Conservation (phyloP, 2,113 vertebrate species). For the Platichthys stellatus region DNA sequence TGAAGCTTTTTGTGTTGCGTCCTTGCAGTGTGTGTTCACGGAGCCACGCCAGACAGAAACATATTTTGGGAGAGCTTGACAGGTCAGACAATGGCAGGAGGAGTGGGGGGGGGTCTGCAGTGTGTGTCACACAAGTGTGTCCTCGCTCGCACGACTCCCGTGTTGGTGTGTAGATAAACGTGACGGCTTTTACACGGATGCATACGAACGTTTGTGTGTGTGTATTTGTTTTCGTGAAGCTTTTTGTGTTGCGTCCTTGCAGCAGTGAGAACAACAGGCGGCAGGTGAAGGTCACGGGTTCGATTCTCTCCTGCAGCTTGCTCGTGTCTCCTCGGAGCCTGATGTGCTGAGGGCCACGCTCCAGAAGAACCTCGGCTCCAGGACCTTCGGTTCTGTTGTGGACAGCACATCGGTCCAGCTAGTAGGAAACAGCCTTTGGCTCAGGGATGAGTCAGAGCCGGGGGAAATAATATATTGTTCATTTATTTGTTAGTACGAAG, state of each 20-base stretch:
- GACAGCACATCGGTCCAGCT: not conserved
- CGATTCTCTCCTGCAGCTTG: conserved; percentile 37
- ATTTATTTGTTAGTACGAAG: too few relatives aligned
- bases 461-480: too few relatives aligned
- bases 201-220: not conserved
- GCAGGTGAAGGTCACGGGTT: conserved; percentile 42
- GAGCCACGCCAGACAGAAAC: conserved; percentile 67
- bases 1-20: not conserved
- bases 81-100: conserved; percentile 61
- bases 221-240: not conserved
- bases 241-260: too few relatives aligned
- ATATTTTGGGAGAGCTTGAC: conserved; percentile 59
- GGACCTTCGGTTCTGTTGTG: not conserved
- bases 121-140: not conserved
- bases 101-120: not conserved
- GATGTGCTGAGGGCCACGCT: not conserved
- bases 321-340: not conserved
- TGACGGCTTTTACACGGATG: too few relatives aligned
- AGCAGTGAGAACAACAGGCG: conserved; percentile 5
- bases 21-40: conserved; percentile 42
- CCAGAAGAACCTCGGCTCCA: too few relatives aligned
- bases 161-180: not conserved
- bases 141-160: too few relatives aligned
- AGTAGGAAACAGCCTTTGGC: too few relatives aligned
- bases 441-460: too few relatives aligned